Conservation (phyloP, 2,113 vertebrate genomes). For the Trogon melanurus region DNA sequence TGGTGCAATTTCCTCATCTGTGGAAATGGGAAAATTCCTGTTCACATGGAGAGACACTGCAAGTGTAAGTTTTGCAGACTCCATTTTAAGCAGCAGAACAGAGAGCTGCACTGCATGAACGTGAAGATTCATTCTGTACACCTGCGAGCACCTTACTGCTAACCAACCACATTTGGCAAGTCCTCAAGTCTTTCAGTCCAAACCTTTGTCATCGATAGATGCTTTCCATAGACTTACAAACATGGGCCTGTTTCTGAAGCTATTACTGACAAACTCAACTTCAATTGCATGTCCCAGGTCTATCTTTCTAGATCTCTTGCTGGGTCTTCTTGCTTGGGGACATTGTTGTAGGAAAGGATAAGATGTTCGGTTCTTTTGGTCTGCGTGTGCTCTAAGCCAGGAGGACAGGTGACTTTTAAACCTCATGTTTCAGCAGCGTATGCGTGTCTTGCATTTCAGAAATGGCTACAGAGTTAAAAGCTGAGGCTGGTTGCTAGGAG, state of each 20-base stretch:
- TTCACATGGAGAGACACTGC: not conserved
- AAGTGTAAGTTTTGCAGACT: not conserved
- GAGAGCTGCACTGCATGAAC: not conserved
- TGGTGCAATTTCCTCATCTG: not conserved
- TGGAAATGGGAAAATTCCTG: not conserved
- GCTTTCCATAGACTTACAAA: not conserved
- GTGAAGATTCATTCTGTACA: not conserved
- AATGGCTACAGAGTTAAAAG: not conserved
- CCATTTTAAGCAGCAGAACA: not conserved
- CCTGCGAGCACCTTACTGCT: not conserved
- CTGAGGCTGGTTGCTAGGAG: not conserved
- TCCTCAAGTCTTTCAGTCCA: not conserved
- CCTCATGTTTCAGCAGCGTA: not conserved
- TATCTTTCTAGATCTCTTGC: not conserved
- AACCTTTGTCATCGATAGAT: not conserved
- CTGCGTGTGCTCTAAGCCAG: not conserved
- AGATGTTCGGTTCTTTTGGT: not conserved
- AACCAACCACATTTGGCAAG: not conserved
- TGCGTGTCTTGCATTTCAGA: not conserved
- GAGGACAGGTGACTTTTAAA: not conserved
- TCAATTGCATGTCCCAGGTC: not conserved
- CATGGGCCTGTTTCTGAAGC: not conserved
- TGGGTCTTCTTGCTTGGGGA: not conserved
- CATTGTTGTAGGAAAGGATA: not conserved
- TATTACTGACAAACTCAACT: not conserved